Conservation (phyloP, 92 coral and sea anemone genomes). For the Porites divaricata region DNA sequence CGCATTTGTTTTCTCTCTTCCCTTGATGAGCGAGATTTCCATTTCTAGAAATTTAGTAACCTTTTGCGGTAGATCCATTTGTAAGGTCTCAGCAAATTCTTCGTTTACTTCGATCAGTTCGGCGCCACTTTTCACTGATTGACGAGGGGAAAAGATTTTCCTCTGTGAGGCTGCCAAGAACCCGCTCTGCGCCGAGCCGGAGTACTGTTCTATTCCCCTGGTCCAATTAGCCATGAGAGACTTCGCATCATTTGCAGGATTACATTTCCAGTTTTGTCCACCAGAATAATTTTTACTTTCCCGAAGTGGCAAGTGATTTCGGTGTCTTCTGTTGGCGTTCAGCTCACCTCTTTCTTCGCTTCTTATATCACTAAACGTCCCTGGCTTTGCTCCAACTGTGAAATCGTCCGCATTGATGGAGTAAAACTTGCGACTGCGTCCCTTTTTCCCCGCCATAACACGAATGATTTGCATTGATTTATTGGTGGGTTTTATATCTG, state of each 20-base stretch:
- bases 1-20: conserved; percentile 1
- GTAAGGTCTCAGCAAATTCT: background rate
- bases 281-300: background rate
- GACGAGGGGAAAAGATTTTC: conserved; percentile 15
- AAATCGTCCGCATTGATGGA: conserved; percentile 19
- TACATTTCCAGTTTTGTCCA: background rate
- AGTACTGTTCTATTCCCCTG: too few species aligned
- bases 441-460: background rate
- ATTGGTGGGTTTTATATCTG: conserved; percentile 1
- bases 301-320: background rate
- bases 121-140: background rate
- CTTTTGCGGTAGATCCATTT: conserved; percentile 13
- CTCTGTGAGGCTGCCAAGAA: background rate
- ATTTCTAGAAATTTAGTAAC: conserved; percentile 12
- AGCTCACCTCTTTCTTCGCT: background rate
- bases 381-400: background rate
- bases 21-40: conserved; percentile 20
- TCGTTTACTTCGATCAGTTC: background rate
- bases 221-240: background rate
- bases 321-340: background rate
- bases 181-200: background rate
- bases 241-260: background rate
- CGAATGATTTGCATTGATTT: background rate
- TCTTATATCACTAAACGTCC: background rate
- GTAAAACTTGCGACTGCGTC: background rate